A percentile compares a stretch with the other conserved stretches of the same genome.
Evolutionary conservation across 1,140 invertebrate species (phyloP).

Genomic region (Dryas iulia): DNA sequence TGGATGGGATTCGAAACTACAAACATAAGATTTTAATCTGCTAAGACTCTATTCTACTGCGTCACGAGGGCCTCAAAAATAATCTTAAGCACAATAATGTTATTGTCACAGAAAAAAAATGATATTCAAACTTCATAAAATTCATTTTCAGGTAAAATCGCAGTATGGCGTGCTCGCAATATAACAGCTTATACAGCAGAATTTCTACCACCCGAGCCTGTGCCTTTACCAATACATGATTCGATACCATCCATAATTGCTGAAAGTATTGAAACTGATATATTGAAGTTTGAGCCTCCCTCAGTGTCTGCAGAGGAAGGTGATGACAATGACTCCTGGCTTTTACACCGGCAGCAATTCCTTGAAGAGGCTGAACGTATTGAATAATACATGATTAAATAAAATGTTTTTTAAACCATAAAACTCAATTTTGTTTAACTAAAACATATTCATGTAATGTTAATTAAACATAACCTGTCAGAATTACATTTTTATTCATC

Average conservation of each 20-base stretch:
- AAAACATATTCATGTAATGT: not conserved
- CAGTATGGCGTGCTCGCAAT: conserved; percentile 84
- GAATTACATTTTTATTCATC: too few species aligned
- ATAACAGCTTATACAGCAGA: conserved; percentile 84
- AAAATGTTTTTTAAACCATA: too few species aligned
- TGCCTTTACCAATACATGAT: conserved; percentile 82
- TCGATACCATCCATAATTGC: conserved; percentile 72
- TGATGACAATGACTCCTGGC: conserved; percentile 65
- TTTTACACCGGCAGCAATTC: conserved; percentile 68
- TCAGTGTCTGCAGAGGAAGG: conserved; percentile 51
- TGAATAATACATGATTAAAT: too few species aligned
- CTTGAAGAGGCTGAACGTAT: conserved; percentile 60
- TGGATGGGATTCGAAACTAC: too few species aligned
- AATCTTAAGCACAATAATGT: too few species aligned
- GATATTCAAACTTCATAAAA: too few species aligned
- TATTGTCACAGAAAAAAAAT: too few species aligned
- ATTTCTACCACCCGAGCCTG: conserved; percentile 84
- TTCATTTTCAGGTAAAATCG: conserved; percentile 53
- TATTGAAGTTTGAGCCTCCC: conserved; percentile 54
- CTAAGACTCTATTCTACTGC: too few species aligned
- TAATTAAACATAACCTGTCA: too few species aligned
- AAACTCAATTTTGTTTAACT: not conserved
- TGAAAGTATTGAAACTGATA: conserved; percentile 54
- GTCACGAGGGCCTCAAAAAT: too few species aligned
- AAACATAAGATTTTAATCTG: too few species aligned